Conservation (phyloP, 1,140 invertebrate species). For the Maconellicoccus hirsutus region DNA sequence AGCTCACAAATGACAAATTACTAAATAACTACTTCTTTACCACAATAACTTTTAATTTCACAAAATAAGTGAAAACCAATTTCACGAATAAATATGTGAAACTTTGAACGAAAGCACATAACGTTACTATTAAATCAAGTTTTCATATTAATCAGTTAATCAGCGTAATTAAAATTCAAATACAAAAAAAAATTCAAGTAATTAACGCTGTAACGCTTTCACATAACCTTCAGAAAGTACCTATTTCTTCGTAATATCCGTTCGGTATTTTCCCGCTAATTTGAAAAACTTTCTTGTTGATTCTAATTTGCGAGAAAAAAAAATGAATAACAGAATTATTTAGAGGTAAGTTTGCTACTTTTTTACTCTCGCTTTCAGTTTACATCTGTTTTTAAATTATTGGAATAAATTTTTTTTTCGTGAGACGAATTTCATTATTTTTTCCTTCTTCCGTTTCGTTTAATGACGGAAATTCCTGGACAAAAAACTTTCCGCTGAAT, state of each 20-base stretch:
- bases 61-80: too few relatives aligned
- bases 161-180: background rate
- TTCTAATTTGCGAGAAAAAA: background rate
- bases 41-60: too few relatives aligned
- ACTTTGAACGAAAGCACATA: too few relatives aligned
- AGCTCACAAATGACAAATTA: too few relatives aligned
- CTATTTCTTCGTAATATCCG: background rate
- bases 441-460: background rate
- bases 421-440: conserved; percentile 3
- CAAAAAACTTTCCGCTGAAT: background rate
- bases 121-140: background rate
- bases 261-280: background rate
- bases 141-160: background rate
- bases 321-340: background rate
- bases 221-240: background rate
- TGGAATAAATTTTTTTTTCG: background rate
- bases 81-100: too few relatives aligned
- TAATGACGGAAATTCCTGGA: background rate
- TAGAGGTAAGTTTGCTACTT: too few relatives aligned
- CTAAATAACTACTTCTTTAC: too few relatives aligned
- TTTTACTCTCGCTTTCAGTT: background rate
- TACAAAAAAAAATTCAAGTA: background rate
- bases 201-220: too few relatives aligned
- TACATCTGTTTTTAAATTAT: background rate
- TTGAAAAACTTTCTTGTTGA: conserved; percentile 4